phyloP scores from a whole-genome alignment of 2,113 vertebrate species.

The Rhinoptilus africanus region DNA sequence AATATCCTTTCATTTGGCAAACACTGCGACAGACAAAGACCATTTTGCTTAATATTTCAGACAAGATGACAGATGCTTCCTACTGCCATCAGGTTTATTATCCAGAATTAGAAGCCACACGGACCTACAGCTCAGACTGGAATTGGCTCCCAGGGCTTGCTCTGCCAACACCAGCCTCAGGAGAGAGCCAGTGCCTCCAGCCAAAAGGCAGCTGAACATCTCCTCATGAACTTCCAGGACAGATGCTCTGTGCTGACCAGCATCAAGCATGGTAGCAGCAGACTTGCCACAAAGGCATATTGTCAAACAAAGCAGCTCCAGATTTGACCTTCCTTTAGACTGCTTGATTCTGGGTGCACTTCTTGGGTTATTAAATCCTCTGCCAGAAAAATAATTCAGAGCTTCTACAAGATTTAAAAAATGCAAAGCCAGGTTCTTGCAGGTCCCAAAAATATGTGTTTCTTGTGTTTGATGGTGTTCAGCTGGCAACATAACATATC shows the following conservation, averaged over 20 bases:
- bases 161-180: background rate
- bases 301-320: background rate
- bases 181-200: background rate
- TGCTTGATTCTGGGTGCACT: background rate
- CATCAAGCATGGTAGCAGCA: background rate
- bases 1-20: slow-evolving; percentile 9
- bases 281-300: background rate
- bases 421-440: background rate
- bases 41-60: slow-evolving; percentile 7
- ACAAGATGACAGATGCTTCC: background rate
- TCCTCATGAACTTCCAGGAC: background rate
- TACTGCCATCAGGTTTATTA: slow-evolving; percentile 3
- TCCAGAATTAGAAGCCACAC: background rate
- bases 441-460: background rate
- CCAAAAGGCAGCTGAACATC: background rate
- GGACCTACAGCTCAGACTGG: background rate
- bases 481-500: background rate
- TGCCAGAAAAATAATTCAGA: background rate
- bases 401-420: background rate
- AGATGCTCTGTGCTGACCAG: background rate
- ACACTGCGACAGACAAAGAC: background rate
- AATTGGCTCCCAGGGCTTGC: background rate
- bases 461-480: background rate
- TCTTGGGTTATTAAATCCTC: background rate
- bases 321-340: background rate